Percentiles rank a stretch among this genome's conserved stretches.
phyloP scores from a whole-genome alignment of 1,140 invertebrate species.

The Drosophila seguyi region DNA sequence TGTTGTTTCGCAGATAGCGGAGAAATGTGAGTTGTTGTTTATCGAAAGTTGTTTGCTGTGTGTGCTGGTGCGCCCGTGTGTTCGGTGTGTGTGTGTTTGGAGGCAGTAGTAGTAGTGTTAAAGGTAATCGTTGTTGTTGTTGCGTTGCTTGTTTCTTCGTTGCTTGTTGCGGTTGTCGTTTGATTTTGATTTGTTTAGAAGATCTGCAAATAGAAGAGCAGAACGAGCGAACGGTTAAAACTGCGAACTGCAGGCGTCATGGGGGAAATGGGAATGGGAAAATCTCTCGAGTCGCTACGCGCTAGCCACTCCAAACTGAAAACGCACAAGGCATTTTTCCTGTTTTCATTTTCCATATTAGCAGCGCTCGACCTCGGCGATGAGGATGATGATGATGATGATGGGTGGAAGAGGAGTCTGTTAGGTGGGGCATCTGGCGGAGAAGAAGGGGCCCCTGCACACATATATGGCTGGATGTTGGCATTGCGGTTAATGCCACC shows the following conservation, averaged over 20 bases:
- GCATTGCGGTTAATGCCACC: conserved; percentile 78
- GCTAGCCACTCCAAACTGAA: conserved; percentile 45
- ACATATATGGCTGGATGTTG: conserved; percentile 62
- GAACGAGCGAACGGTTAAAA: conserved; percentile 39
- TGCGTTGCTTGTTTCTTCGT: conserved; percentile 43
- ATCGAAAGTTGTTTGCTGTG: conserved; percentile 72
- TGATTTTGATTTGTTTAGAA: conserved; percentile 61
- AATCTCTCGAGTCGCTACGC: conserved; percentile 37
- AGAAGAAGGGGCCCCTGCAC: conserved; percentile 37
- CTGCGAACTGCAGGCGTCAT: conserved; percentile 16
- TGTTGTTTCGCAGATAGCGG: conserved; percentile 44
- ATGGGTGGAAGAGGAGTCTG: conserved; percentile 24
- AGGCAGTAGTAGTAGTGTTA: conserved; percentile 39
- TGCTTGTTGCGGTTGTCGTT: conserved; percentile 61
- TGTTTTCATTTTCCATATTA: conserved; percentile 84
- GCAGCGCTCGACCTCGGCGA: conserved; percentile 67
- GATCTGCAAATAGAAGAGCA: conserved; percentile 73
- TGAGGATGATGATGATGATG: conserved; percentile 8
- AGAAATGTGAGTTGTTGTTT: conserved; percentile 29
- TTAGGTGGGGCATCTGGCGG: conserved; percentile 33
- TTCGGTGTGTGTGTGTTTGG: conserved; percentile 34
- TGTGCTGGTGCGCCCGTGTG: conserved; percentile 41
- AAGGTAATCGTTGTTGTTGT: conserved; percentile 42
- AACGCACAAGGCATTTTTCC: conserved; percentile 72
- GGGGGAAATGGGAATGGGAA: conserved; percentile 17